A percentile compares a stretch with the other conserved stretches of the same genome.
phyloP scores from a whole-genome alignment of 2,888 invertebrate genomes.

The Ophion slaviceki region DNA sequence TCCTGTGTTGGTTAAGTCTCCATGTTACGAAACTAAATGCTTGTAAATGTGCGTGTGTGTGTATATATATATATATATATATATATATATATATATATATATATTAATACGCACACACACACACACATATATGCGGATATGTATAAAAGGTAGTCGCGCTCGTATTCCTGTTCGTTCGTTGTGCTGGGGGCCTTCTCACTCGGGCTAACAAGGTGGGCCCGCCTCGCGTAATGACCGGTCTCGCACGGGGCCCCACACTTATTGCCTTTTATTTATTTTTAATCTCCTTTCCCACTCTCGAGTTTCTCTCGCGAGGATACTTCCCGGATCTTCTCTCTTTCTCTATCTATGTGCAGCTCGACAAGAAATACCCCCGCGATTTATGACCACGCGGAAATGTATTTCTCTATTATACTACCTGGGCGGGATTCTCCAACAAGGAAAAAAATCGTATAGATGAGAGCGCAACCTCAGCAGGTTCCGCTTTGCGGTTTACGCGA shows the following conservation, averaged over 20 bases:
- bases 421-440: conserved; percentile 63
- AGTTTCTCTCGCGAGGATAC: conserved; percentile 69
- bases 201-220: conserved; percentile 83
- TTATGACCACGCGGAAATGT: conserved; percentile 52
- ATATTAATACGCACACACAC: conserved; percentile 1
- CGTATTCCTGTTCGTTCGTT: conserved; percentile 67
- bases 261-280: conserved; percentile 83
- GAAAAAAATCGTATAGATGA: too few relatives aligned
- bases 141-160: conserved; percentile 37
- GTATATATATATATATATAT: neutral
- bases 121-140: neutral
- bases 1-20: conserved; percentile 56
- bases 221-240: conserved; percentile 83
- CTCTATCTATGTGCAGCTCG: conserved; percentile 10
- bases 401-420: conserved; percentile 61
- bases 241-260: conserved; percentile 83
- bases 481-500: neutral
- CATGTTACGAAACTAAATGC: conserved; percentile 16
- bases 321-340: conserved; percentile 1
- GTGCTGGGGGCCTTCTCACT: conserved; percentile 75
- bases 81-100: conserved; percentile 14
- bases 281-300: conserved; percentile 80
- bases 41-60: conserved; percentile 8
- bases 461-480: too few relatives aligned
- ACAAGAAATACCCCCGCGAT: conserved; percentile 3